Evolutionary conservation across 2,797 vertebrate genomes (phyloP), one percentile per base, ranked within the genome.

Genomic region (Jordanella pulchra): DNA sequence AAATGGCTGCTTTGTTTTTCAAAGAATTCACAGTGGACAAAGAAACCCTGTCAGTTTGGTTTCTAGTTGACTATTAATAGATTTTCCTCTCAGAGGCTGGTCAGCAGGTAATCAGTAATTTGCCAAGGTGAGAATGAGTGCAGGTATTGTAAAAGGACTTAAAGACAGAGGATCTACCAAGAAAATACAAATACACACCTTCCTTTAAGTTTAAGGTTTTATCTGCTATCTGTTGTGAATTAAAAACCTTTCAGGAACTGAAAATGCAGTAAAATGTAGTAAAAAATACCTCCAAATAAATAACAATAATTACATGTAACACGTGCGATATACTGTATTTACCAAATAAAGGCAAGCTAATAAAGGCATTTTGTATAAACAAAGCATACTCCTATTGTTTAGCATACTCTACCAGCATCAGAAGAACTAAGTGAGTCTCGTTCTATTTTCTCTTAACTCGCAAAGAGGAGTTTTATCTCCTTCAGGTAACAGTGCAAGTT

Each of bases 1-100:
- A 73, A 81, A 75, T 21, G 0, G 55, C 14, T 63, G 23, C 1
- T 28, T 5, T n/a, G n/a, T 35, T 61, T 66, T 71, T 48, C 58
- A 69, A 51, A 48, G 6, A 72, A 4, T 56, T 27, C 4, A 23
- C 28, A 58, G 42, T 61, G 44, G 69, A 67, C n/a, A 23, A 81
- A 44, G 42, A 75, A 48, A 73, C 21, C 71, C 32, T 44, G 27
- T 58, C 7, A 48, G n/a, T 15, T 25, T 39, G 61, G 15, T 32
- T 66, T 21, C 71, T 48, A 44, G 64, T 23, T 18, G 17, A 28
- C 17, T 30, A n/a, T 17, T 15, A 23, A 14, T 35, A 50, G 47
- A 0, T 27, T 17, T 32, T 58, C 60, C 35, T 63, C 35, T n/a
- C 35, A 44, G 17, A 17, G 10, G n/a, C 35, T 23, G 14, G 4